Conservation (phyloP, 2,113 vertebrate genomes). For the Microcebus tavaratra region DNA sequence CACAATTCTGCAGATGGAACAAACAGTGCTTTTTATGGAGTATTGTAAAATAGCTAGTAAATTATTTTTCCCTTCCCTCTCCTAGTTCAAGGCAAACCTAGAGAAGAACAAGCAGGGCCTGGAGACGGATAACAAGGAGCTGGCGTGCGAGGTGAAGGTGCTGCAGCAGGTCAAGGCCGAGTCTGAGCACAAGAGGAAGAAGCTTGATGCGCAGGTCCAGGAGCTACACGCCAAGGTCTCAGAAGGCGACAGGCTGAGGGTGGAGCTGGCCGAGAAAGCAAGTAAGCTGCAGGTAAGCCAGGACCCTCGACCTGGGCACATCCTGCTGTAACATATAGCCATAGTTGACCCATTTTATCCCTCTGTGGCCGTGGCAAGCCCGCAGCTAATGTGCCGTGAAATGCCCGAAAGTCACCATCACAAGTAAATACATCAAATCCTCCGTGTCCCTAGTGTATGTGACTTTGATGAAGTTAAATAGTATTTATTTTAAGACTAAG, state of each 20-base stretch:
- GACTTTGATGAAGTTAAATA: background rate
- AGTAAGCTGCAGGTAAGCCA: slow-evolving; percentile 93
- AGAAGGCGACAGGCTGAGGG: slow-evolving; percentile 91
- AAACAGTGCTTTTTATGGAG: background rate
- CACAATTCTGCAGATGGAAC: background rate
- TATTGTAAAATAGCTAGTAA: background rate
- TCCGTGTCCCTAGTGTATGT: no score
- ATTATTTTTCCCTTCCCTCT: background rate
- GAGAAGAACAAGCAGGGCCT: slow-evolving; percentile 98
- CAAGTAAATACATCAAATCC: background rate
- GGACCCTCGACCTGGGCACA: accelerated
- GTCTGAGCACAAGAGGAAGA: slow-evolving; percentile 97
- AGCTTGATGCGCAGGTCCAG: slow-evolving; percentile 94
- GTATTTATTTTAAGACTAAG: background rate
- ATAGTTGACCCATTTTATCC: background rate
- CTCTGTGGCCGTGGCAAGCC: background rate
- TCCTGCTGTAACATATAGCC: accelerated
- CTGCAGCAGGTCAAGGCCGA: slow-evolving; percentile 95
- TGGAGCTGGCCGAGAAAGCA: slow-evolving; percentile 91
- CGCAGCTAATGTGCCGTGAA: accelerated
- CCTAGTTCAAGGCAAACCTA: slow-evolving; percentile 94
- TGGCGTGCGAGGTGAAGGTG: slow-evolving; percentile 93
- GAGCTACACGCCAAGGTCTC: slow-evolving; percentile 91
- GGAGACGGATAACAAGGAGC: slow-evolving; percentile 96
- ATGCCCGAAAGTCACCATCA: background rate